Base-by-base conservation (phyloP, 2,797 vertebrate species). In the Hephaestus fuliginosus region DNA sequence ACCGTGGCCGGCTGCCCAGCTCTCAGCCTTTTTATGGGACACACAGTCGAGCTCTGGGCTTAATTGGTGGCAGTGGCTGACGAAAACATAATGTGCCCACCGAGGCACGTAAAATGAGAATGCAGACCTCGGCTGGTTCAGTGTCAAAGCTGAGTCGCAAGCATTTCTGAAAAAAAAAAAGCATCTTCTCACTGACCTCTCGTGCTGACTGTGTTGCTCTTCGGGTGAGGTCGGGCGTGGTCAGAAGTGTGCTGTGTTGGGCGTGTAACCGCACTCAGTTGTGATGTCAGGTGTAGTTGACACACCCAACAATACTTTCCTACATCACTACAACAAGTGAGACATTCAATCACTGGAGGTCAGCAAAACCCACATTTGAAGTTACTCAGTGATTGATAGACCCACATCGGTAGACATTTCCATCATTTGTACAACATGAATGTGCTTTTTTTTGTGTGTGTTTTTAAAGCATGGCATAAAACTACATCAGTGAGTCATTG, bases 1-100 rank as follows among this genome's bases (percentile, higher is more conserved):
- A 76, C 67, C 4, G 13, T 91, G 90, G 90, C 89, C 7, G 20
- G 9, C 57, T 76, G 88, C 88, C 90, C 85, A 69, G 87, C 67
- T 86, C 68, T 66, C 57, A 48, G 80, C 84, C 84, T 89, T 88
- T 84, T 86, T 80, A 80, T 85, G 70, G 75, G 83, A 69, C 79
- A 79, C 66, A 33, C 60, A 72, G 78, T 82, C 41, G 7, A 58
- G 62, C 76, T 63, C 70, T 53, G 63, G 53, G 86, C 75, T 76
- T 84, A 80, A 91, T 91, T 87, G 81, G 82, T 70, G 70, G 64
- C 25, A 8, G 17, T 33, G 43, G 58, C 80, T 70, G 82, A 78
- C 80, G 46, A 81, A 60, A 53, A 77, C 80, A 92, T 87, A 78
- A 86, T 89, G 80, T 81, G 76, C 36, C 81, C 77, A 66, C n/a